These are phyloP conservation scores for Cossypha dichroa DNA, from an alignment of 2,797 vertebrate genomes.

Conservation along the genomic window DNA sequence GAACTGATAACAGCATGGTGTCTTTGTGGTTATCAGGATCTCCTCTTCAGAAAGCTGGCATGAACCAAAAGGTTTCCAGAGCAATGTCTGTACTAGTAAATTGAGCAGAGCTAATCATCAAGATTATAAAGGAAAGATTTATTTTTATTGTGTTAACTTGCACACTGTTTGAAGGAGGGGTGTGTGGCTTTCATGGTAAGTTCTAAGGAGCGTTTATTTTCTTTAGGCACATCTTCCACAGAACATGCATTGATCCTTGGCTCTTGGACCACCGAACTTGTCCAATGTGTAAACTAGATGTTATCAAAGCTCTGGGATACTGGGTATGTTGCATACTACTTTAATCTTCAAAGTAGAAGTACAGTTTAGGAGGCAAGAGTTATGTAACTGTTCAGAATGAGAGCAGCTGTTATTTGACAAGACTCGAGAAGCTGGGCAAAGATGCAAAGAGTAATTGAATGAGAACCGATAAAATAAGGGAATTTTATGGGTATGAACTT, in stretches of 20 bases:
- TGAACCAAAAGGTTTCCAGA: not conserved
- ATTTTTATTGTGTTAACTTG: not conserved
- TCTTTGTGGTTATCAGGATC: not conserved
- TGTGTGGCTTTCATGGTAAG: not conserved
- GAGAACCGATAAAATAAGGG: not conserved
- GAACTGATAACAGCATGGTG: not conserved
- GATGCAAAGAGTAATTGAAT: not conserved
- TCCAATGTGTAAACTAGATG: constrained; percentile 85
- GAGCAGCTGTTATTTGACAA: not conserved
- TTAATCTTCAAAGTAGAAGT: not conserved
- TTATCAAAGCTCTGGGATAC: constrained; percentile 84
- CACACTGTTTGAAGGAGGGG: not conserved
- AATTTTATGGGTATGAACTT: not conserved
- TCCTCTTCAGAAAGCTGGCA: not conserved
- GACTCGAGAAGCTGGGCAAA: not conserved
- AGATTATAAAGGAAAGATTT: not conserved
- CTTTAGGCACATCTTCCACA: constrained; percentile 83
- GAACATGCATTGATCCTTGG: constrained; percentile 83
- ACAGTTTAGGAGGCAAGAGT: not conserved
- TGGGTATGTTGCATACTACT: constrained; percentile 76
- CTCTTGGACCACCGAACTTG: constrained; percentile 83
- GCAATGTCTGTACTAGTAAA: not conserved
- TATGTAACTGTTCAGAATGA: not conserved
- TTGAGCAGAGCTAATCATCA: not conserved
- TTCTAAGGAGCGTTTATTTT: constrained; percentile 43